Base-by-base conservation (phyloP, 2,113 vertebrate genomes). In the Podocnemis expansa region DNA sequence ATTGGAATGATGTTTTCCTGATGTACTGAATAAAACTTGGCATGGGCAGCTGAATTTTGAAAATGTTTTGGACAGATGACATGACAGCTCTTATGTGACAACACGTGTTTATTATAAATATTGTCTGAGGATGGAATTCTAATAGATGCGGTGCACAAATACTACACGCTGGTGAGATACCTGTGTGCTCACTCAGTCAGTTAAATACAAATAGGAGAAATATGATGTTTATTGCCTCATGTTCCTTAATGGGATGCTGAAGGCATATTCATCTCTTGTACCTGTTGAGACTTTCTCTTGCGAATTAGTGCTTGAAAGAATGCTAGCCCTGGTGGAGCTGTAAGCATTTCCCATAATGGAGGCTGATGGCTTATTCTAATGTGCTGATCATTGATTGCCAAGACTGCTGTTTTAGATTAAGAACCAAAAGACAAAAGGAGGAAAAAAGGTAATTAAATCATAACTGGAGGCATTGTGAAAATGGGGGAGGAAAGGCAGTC, bases 391-490 rank as follows among this genome's bases (percentile, higher is more conserved):
- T 83, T 89, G 80, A 89, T 97, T 94, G 86, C 38, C n/a, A 90
- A 95, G 58, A 51, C 52, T 95, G 51, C 41, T 94, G 84, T 91
- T 96, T 91, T 86, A 90, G 78, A 89, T 86, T 90, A 89, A 88
- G 82, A 92, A 90, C 34, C 2, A 45, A 86, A 91, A 87, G 76
- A 93, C 52, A 92, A 94, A 41, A 93, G 41, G n/a, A 92, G 41
- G 51, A 78, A 84, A 80, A 85, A 96, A 96, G 43, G 51, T 92
- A 95, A 90, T 95, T 93, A 95, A 97, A 91, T 94, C n/a, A 84
- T 96, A 86, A 82, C 80, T 88, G n/a, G 49, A 92, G 89, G 73
- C 86, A 93, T 86, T 96, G 85, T 86, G 96, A 89, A 94, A 87
- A 34, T 84, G 14, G 31, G 90, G 76, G 60, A 83, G 63, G 80